Evolutionary conservation across 2,797 vertebrate genomes (phyloP), one percentile per base, ranked within the genome.

Genomic region (Spinibarbus caldwelli): DNA sequence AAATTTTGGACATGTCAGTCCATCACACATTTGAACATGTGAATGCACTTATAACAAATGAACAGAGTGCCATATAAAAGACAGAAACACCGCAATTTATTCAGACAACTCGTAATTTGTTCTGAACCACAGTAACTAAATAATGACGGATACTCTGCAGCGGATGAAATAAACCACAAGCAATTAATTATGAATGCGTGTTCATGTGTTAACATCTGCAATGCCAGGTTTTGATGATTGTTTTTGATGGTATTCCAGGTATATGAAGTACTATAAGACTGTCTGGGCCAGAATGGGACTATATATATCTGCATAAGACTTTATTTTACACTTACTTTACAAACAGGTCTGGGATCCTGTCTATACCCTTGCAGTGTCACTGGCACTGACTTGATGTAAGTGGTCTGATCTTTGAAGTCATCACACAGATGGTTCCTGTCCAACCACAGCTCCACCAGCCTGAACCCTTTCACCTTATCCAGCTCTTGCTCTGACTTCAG

Each of bases 361-460:
- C 21, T 54, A 14, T 52, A 23, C 14, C 34, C 11, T 45, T n/a
- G 29, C 7, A 10, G 15, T 52, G 78, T 34, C 6, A 31, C n/a
- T 47, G 59, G 59, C 77, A 94, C 95, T 93, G 86, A 98, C 97
- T 97, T 97, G 92, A 98, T 96, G 67, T 98, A 99, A 15, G 92
- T 90, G 4, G 95, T 91, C 89, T 97, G 96, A 90, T 98, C 97
- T 89, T 94, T 95, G 90, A 97, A 98, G 84, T 82, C 71, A 36
- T 95, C 93, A 64, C 97, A 97, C 64, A 99, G 91, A 0, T 96
- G 94, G 90, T 98, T 99, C 85, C 92, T 92, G 0, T 96, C 95
- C 66, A 99, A 93, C 96, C 97, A 98, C 43, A 98, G 92, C 90
- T 98, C 97, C 82, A 96, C 96, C 67, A 98, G 91, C 91, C 97